Base-by-base conservation (phyloP, 2,888 invertebrate species). In the Tetranychus piercei region DNA sequence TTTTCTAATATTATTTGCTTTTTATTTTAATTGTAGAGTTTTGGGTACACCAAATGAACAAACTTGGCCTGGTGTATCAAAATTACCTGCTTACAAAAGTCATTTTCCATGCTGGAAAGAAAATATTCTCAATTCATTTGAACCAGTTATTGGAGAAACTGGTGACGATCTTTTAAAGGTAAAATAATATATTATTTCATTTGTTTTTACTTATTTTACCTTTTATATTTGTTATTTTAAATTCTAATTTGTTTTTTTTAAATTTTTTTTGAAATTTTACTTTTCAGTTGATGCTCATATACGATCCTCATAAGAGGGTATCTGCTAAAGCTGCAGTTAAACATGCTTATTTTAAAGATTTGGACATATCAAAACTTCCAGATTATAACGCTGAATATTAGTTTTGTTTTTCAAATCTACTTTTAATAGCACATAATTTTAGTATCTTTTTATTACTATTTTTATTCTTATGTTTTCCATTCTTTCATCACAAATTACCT, bases 51-150 rank as follows among this genome's bases (percentile, higher is more conserved):
- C 99, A 0, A 94, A 90, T 1, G 94, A 96, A 81, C 90, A 92
- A 73, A 88, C 89, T 74, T 95, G 95, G 95, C 95, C 94, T 0
- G 96, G 95, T 0, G 95, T 99, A 0, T 89, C 91, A 0, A 86
- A 88, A 55, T 84, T 97, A 76, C 91, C 92, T 0, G 96, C 97
- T 82, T 99, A 92, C 85, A 96, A 96, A 84, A 88, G 90, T 0
- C 90, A 90, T 23, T 96, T 96, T 84, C 96, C 96, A 1, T 90
- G 90, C 81, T 96, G 96, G 96, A 91, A 89, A 76, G 87, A 88
- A 44, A 90, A 90, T 81, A 91, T 89, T 80, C 85, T 97, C 72
- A 86, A 87, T 65, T 87, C 78, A 20, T 82, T 87, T 82, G 88
- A 91, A 0, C 90, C 90, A 81, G 88, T 88, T 80, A 83, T 93